Percentiles rank a stretch among this genome's conserved stretches.
Conservation (phyloP, 1,140 invertebrate species). For the Macrosteles quadrilineatus region DNA sequence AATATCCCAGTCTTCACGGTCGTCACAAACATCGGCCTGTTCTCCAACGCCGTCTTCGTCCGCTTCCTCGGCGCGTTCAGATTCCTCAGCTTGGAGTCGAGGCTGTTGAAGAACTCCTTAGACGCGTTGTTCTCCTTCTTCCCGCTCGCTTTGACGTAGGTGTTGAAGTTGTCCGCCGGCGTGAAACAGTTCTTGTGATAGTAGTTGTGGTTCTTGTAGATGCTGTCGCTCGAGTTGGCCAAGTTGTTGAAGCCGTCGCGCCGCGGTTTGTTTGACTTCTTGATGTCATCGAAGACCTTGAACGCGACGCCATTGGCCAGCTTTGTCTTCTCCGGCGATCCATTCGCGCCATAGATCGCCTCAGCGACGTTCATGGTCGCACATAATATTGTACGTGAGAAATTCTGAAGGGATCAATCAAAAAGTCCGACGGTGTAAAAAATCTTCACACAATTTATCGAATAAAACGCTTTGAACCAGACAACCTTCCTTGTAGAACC, state of each 20-base stretch:
- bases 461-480: no score
- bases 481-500: no score
- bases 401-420: no score
- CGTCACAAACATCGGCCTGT: slow-evolving; percentile 62
- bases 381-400: no score
- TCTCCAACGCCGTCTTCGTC: slow-evolving; percentile 25
- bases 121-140: slow-evolving; percentile 41
- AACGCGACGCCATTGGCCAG: slow-evolving; percentile 7
- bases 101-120: slow-evolving; percentile 61
- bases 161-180: slow-evolving; percentile 14
- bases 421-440: no score
- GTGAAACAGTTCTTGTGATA: slow-evolving; percentile 31
- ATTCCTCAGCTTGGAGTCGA: slow-evolving; percentile 63
- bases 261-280: slow-evolving; percentile 38
- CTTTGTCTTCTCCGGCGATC: slow-evolving; percentile 1
- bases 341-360: not conserved
- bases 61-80: slow-evolving; percentile 53
- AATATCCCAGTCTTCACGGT: slow-evolving; percentile 77
- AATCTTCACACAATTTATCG: no score
- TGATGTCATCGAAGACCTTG: slow-evolving; percentile 35
- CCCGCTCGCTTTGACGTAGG: not conserved
- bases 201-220: slow-evolving; percentile 48
- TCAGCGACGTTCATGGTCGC: slow-evolving; percentile 12
- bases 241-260: slow-evolving; percentile 10
- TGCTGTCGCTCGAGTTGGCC: slow-evolving; percentile 44